Base-by-base conservation (phyloP, 2,888 invertebrate species). In the Euphydryas editha region DNA sequence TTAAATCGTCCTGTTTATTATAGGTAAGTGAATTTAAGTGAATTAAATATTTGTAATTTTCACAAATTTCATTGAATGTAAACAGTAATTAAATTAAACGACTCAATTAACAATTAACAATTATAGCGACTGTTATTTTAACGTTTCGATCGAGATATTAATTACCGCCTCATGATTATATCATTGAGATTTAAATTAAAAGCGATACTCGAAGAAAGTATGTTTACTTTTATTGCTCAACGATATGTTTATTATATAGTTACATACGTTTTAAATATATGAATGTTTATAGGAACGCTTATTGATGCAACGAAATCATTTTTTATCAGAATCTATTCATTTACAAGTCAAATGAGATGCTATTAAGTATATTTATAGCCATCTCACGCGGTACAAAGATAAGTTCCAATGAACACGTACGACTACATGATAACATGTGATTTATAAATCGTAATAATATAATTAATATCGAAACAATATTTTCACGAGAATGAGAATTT, bases 401-500 rank as follows among this genome's bases (percentile, higher is more conserved):
- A 0, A 36, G 21, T 24, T 13, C 3, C 4, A n/a, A 1, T 20
- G 2, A 13, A 13, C 13, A 39, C 8, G 36, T 36, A 36, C n/a
- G n/a, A n/a, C n/a, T n/a, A n/a, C n/a, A n/a, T n/a, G n/a, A 36
- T 18, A 8, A 24, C 15, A 51, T 24, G 0, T 7, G n/a, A 54
- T 36, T 30, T 30, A 54, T 17, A 54, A 54, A 36, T 36, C 30
- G 7, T 10, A 17, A 5, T 36, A 54, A 17, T 7, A 5, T 36
- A 54, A 17, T 7, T 7, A 54, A 30, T 17, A 54, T 24, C 36
- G 11, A 11, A 8, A 36, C 17, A n/a, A 24, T 1, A 8, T 36
- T 54, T 54, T 18, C 36, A n/a, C 36, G 36, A 54, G 17, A 36
- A 54, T 17, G 30, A 54, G 36, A 5, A 36, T 17, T 51, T 51